Percentiles rank a stretch among this genome's conserved stretches.
These are phyloP conservation scores for Oryzias melastigma DNA, from an alignment of 2,113 vertebrate genomes.

Conservation along the genomic window DNA sequence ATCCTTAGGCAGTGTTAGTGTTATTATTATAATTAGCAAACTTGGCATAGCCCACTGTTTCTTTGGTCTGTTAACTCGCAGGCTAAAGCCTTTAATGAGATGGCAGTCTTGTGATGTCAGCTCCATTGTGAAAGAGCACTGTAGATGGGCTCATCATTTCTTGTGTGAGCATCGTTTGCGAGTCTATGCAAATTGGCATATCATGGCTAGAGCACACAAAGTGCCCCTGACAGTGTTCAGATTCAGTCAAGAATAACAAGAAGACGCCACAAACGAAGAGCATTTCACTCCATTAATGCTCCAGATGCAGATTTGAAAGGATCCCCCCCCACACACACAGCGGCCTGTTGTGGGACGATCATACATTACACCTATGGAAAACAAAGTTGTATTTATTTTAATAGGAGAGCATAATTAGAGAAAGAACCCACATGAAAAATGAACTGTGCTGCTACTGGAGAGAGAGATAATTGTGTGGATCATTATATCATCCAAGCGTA, in stretches of 20 bases:
- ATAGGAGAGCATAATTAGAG: conserved; percentile 23
- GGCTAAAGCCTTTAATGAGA: conserved; percentile 75
- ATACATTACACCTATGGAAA: conserved; percentile 25
- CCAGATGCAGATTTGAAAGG: conserved; percentile 8
- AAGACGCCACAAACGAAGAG: conserved; percentile 25
- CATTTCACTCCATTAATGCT: conserved; percentile 35
- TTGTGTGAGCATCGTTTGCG: conserved; percentile 8
- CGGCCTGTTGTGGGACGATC: conserved; percentile 1
- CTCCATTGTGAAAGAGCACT: conserved; percentile 56
- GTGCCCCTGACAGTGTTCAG: conserved; percentile 50
- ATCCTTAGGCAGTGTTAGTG: conserved; percentile 73
- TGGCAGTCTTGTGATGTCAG: conserved; percentile 71
- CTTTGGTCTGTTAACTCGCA: conserved; percentile 69
- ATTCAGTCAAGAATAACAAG: conserved; percentile 61
- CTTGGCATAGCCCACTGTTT: conserved; percentile 62
- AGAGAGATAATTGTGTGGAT: conserved; percentile 47
- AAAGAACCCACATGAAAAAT: conserved; percentile 14
- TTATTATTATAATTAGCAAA: conserved; percentile 78
- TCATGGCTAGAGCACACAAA: conserved; percentile 38
- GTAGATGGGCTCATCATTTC: conserved; percentile 53
- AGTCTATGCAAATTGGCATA: conserved; percentile 35
- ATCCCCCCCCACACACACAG: neutral
- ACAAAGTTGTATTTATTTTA: conserved; percentile 16
- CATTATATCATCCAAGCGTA: conserved; percentile 13
- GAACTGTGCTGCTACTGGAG: conserved; percentile 23